Evolutionary conservation across 2,113 vertebrate species (phyloP).

Genomic region (Genyomyrus donnyi): DNA sequence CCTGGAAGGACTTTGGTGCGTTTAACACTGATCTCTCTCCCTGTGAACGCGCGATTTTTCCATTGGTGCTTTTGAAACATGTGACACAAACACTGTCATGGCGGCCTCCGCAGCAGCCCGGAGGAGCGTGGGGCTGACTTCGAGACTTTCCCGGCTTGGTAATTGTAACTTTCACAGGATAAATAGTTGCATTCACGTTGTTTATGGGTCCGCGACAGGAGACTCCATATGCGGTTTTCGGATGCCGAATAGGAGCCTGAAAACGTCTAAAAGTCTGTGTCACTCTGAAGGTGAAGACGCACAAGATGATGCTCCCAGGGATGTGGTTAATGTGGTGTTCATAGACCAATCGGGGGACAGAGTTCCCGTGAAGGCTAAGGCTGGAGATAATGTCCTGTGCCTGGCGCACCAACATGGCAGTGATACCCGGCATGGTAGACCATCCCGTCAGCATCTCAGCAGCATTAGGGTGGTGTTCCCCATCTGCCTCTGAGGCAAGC

Average conservation of each 20-base stretch:
- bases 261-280: slow-evolving; percentile 56
- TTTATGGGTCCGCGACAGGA: slow-evolving; percentile 10
- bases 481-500: background rate
- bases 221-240: slow-evolving; percentile 30
- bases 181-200: slow-evolving; percentile 27
- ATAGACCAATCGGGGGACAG: no score
- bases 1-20: background rate
- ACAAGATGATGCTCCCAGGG: no score
- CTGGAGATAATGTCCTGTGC: no score
- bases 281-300: no score
- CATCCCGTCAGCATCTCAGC: background rate
- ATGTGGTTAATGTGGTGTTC: no score
- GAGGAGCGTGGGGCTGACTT: slow-evolving; percentile 53
- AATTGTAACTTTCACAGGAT: slow-evolving; percentile 46
- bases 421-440: background rate
- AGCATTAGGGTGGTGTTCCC: background rate
- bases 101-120: slow-evolving; percentile 54
- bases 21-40: background rate
- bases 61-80: slow-evolving; percentile 39
- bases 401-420: no score
- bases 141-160: slow-evolving; percentile 46
- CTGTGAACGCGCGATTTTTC: background rate
- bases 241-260: slow-evolving; percentile 50
- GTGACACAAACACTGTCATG: slow-evolving; percentile 63
- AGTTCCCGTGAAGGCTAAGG: no score